phyloP scores from a whole-genome alignment of 2,888 invertebrate species.

The Danaus chrysippus region DNA sequence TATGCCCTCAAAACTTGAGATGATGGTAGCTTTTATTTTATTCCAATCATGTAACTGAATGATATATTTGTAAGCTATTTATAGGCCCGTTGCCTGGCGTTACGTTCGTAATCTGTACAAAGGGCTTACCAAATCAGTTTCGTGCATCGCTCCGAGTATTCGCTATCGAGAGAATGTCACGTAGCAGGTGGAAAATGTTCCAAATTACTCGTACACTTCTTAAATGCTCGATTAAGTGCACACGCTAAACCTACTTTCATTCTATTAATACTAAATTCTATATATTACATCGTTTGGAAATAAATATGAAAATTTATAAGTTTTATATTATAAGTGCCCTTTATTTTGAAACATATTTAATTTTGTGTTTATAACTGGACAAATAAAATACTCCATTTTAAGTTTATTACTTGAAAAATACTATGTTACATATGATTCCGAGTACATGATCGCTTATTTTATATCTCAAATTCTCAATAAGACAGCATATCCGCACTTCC shows the following conservation, averaged over 20 bases:
- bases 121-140: slow-evolving; percentile 43
- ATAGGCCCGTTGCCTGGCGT: neutral
- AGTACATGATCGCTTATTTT: too few species aligned
- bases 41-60: neutral
- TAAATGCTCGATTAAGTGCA: slow-evolving; percentile 10
- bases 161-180: slow-evolving; percentile 59
- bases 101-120: slow-evolving; percentile 21
- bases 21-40: neutral
- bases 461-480: too few species aligned
- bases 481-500: too few species aligned
- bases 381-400: too few species aligned
- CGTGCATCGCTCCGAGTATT: slow-evolving; percentile 49
- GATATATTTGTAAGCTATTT: neutral
- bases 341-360: too few species aligned
- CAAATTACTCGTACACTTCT: slow-evolving; percentile 15
- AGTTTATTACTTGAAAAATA: too few species aligned
- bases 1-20: too few species aligned
- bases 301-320: too few species aligned
- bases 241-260: slow-evolving; percentile 4
- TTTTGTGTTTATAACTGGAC: too few species aligned
- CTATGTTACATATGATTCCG: too few species aligned
- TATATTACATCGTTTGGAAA: too few species aligned
- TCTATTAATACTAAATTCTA: neutral
- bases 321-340: too few species aligned
- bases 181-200: slow-evolving; percentile 69